Conservation (phyloP, 2,797 vertebrate species). For the Gephyroberyx darwinii region DNA sequence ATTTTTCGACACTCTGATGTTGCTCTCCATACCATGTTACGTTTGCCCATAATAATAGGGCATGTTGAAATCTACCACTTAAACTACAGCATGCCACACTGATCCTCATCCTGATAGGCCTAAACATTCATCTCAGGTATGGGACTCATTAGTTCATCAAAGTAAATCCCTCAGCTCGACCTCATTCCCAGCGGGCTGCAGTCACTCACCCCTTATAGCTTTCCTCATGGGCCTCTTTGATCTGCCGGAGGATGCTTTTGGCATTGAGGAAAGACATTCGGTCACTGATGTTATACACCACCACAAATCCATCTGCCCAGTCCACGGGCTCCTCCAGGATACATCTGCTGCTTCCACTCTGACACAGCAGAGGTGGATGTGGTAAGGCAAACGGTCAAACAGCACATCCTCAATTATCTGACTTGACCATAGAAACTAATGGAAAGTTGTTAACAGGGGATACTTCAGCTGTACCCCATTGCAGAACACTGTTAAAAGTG, state of each 20-base stretch:
- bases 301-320: conserved; percentile 73
- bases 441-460: neutral
- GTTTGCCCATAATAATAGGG: conserved; percentile 1
- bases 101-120: conserved; percentile 41
- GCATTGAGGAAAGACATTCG: conserved; percentile 64
- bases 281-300: conserved; percentile 71
- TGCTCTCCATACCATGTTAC: neutral
- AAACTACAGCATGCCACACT: conserved; percentile 23
- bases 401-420: neutral
- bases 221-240: conserved; percentile 66
- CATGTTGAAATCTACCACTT: conserved; percentile 14
- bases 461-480: neutral
- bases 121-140: conserved; percentile 47
- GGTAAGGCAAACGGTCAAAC: conserved; percentile 26
- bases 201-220: conserved; percentile 71
- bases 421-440: conserved; percentile 19
- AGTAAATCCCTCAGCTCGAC: conserved; percentile 47
- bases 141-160: conserved; percentile 66
- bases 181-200: conserved; percentile 39
- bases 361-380: conserved; percentile 28
- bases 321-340: conserved; percentile 67
- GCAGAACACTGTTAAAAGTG: neutral
- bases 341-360: conserved; percentile 66
- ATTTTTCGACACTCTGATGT: conserved; percentile 8
- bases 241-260: conserved; percentile 66